Conservation (phyloP, 1,140 invertebrate genomes). For the Drosophila melanica region DNA sequence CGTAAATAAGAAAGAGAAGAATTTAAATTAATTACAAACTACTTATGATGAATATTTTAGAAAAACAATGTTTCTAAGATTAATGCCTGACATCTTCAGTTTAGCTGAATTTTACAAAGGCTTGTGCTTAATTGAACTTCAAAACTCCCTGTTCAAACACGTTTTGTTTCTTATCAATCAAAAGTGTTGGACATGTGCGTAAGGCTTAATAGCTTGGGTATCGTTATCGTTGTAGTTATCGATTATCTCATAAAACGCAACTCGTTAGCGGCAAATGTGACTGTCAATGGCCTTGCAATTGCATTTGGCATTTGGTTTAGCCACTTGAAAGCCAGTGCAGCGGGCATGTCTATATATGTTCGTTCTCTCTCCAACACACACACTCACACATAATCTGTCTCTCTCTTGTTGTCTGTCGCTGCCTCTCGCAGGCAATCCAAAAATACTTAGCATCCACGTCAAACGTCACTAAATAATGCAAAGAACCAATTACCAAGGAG, state of each 20-base stretch:
- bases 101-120: too few relatives aligned
- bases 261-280: neutral
- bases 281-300: neutral
- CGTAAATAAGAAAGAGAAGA: too few relatives aligned
- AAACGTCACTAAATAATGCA: constrained; percentile 54
- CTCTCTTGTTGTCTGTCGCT: neutral
- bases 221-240: neutral
- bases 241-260: neutral
- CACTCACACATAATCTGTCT: neutral
- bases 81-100: too few relatives aligned
- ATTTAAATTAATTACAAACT: too few relatives aligned
- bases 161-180: too few relatives aligned
- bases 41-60: too few relatives aligned
- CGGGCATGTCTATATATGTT: constrained; percentile 1
- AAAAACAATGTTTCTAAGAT: too few relatives aligned
- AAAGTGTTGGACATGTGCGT: too few relatives aligned
- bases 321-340: neutral
- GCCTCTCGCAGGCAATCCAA: constrained; percentile 34
- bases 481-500: constrained; percentile 44
- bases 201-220: too few relatives aligned
- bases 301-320: constrained; percentile 6
- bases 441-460: constrained; percentile 52
- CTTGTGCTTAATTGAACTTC: too few relatives aligned
- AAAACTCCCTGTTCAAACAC: too few relatives aligned
- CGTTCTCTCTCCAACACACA: neutral